phyloP scores from a whole-genome alignment of 2,113 vertebrate species.

The Pleuronectes platessa region DNA sequence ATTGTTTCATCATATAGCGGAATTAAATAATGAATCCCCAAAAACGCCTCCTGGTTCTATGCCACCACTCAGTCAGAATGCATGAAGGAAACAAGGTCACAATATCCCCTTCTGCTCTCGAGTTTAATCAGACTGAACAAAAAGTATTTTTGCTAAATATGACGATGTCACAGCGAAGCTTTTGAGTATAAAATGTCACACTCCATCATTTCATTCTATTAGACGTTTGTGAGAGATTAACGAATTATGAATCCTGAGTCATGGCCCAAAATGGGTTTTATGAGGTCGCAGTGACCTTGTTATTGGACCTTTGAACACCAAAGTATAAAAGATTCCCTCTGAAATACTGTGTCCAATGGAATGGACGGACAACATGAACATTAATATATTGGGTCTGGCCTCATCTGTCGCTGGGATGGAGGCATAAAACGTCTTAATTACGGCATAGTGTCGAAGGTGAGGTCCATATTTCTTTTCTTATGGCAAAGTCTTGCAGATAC shows the following conservation, averaged over 20 bases:
- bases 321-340: background rate
- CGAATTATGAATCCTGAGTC: background rate
- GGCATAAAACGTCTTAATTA: background rate
- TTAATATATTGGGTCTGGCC: background rate
- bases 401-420: background rate
- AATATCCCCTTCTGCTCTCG: background rate
- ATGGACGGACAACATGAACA: background rate
- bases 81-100: background rate
- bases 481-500: background rate
- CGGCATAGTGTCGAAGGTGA: background rate
- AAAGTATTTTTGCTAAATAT: too few species aligned
- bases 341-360: background rate
- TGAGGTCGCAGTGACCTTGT: background rate
- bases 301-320: background rate
- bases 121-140: too few species aligned
- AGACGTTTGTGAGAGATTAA: too few species aligned
- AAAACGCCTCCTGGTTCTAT: background rate
- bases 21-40: background rate
- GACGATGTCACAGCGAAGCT: too few species aligned
- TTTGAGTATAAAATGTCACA: too few species aligned
- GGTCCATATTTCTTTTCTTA: background rate
- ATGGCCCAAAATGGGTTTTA: background rate
- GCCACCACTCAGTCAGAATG: background rate
- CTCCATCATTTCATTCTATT: too few species aligned
- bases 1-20: background rate